Conservation (phyloP, 2,113 vertebrate species). For the Barnardius zonarius region DNA sequence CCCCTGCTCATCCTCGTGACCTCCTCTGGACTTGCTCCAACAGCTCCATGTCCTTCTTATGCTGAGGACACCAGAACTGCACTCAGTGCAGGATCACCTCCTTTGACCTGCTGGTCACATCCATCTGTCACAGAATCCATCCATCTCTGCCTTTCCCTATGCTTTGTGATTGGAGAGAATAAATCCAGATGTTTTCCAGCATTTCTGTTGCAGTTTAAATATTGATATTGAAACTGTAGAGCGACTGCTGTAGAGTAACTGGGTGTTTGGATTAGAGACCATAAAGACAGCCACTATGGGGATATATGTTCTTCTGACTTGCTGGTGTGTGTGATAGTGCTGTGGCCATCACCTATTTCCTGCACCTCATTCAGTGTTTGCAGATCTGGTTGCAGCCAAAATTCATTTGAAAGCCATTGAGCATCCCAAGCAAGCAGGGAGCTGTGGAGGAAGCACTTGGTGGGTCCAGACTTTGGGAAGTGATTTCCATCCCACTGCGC, state of each 20-base stretch:
- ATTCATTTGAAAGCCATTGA: background rate
- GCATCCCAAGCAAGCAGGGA: background rate
- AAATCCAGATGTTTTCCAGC: rapidly evolving
- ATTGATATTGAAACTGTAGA: background rate
- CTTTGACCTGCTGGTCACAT: background rate
- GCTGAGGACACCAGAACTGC: background rate
- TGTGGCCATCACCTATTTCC: background rate
- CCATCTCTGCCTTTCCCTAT: rapidly evolving
- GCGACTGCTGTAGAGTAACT: background rate
- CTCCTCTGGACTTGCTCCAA: background rate
- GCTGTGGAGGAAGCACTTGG: background rate
- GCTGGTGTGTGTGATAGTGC: background rate
- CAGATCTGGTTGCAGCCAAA: background rate
- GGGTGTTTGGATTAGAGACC: background rate
- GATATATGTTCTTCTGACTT: background rate
- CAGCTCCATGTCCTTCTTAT: background rate
- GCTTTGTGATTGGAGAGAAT: background rate
- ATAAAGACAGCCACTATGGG: rapidly evolving
- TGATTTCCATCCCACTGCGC: background rate
- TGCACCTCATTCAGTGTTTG: background rate
- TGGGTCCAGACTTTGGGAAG: too few species aligned
- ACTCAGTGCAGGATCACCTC: background rate
- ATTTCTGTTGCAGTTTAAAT: background rate
- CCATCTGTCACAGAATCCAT: background rate
- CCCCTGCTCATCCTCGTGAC: background rate